A percentile compares a stretch with the other conserved stretches of the same genome.
Conservation (phyloP, 2,888 invertebrate species). For the Myathropa florea region DNA sequence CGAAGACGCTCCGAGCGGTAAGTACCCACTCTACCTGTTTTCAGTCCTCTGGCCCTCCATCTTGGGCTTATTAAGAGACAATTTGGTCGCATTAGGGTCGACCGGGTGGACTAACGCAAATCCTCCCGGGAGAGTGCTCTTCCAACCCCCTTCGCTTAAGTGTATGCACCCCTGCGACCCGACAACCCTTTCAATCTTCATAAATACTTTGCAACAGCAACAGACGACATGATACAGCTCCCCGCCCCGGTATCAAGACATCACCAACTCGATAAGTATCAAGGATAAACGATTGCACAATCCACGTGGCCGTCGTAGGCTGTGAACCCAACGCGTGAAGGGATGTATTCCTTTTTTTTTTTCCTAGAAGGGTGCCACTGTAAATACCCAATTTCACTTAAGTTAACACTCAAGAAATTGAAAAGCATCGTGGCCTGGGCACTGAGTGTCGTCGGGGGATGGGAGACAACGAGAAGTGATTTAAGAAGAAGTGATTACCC, state of each 20-base stretch:
- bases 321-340: constrained; percentile 25
- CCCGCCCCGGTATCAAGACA: constrained; percentile 49
- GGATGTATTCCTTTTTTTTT: constrained; percentile 20
- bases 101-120: constrained; percentile 46
- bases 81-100: constrained; percentile 64
- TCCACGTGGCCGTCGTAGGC: constrained; percentile 34
- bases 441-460: background rate
- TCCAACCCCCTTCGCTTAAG: constrained; percentile 42
- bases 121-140: constrained; percentile 46
- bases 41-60: background rate
- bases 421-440: constrained; percentile 26
- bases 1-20: constrained; percentile 46
- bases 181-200: constrained; percentile 69
- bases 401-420: constrained; percentile 61
- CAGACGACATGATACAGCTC: constrained; percentile 58
- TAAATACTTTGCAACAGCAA: constrained; percentile 65
- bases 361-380: constrained; percentile 39
- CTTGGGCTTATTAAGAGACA: constrained; percentile 47
- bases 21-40: constrained; percentile 13
- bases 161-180: constrained; percentile 56
- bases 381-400: constrained; percentile 70
- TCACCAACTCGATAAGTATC: constrained; percentile 62
- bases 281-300: constrained; percentile 55
- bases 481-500: constrained; percentile 64
- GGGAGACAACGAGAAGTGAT: constrained; percentile 53